These are phyloP conservation scores for Sorex fumeus DNA, from an alignment of 2,113 vertebrate species.

Conservation along the genomic window DNA sequence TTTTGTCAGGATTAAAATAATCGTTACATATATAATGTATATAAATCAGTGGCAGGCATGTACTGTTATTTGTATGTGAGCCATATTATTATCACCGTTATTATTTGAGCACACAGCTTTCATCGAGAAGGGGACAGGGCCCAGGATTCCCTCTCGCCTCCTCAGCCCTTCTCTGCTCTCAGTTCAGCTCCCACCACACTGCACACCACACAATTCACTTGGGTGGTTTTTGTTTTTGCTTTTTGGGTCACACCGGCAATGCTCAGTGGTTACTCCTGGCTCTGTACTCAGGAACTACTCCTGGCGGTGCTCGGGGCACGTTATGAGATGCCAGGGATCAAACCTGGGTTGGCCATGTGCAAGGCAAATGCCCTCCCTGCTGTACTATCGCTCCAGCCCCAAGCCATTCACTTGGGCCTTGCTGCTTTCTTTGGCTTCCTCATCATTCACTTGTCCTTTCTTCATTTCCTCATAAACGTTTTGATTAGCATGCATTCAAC, in stretches of 20 bases:
- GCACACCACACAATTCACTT: not conserved
- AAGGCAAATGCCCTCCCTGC: too few species aligned
- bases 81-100: not conserved
- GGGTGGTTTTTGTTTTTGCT: too few species aligned
- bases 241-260: too few species aligned
- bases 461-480: not conserved
- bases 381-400: too few species aligned
- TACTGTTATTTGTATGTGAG: not conserved
- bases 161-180: not conserved
- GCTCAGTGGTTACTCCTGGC: too few species aligned
- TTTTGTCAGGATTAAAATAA: slow-evolving; percentile 10
- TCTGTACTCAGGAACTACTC: too few species aligned
- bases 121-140: slow-evolving; percentile 11
- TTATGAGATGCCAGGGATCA: too few species aligned
- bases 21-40: not conserved
- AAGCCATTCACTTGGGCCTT: too few species aligned
- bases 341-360: too few species aligned
- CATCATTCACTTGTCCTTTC: not conserved
- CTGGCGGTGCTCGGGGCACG: too few species aligned
- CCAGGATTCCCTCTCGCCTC: not conserved
- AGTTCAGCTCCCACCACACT: not conserved
- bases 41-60: not conserved
- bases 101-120: not conserved
- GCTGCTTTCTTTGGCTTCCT: not conserved
- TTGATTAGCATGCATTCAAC: not conserved